These are phyloP conservation scores for Otocyon megalotis DNA, from an alignment of 2,113 vertebrate genomes.

Conservation along the genomic window DNA sequence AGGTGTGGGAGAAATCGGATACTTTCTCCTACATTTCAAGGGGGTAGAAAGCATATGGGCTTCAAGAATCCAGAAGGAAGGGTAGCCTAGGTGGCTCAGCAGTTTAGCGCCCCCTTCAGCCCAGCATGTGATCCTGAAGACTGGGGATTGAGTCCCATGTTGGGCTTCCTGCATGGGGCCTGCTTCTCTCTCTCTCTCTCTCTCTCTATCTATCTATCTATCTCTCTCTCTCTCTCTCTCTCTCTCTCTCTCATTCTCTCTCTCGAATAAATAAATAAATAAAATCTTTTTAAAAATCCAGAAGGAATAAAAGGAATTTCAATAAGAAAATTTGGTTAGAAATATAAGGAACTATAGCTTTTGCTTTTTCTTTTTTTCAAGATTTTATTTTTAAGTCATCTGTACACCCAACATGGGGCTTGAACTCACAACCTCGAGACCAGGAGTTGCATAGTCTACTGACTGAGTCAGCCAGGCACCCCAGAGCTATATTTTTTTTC, in stretches of 20 bases:
- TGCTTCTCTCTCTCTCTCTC: too few relatives aligned
- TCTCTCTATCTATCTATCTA: too few relatives aligned
- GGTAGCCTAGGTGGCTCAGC: too few relatives aligned
- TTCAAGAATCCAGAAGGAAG: not conserved
- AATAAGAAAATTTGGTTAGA: slow-evolving; percentile 28
- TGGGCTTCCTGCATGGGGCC: too few relatives aligned
- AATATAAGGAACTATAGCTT: not conserved
- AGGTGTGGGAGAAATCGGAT: slow-evolving; percentile 31
- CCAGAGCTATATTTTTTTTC: not conserved
- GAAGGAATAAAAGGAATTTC: slow-evolving; percentile 33
- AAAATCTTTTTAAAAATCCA: not conserved
- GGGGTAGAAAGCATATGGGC: slow-evolving; percentile 19
- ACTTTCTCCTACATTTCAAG: not conserved
- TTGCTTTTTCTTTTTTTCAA: not conserved
- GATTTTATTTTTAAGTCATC: not conserved
- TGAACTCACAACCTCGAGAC: not conserved
- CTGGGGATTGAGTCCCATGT: too few relatives aligned
- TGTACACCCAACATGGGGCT: not conserved
- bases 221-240: too few relatives aligned
- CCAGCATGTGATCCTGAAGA: too few relatives aligned
- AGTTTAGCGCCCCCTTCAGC: too few relatives aligned
- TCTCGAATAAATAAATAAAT: too few relatives aligned
- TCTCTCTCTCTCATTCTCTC: too few relatives aligned
- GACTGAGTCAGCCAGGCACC: not conserved
- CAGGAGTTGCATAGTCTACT: not conserved